Evolutionary conservation across 1,140 invertebrate species (phyloP).

Genomic region (Bombus turneri): DNA sequence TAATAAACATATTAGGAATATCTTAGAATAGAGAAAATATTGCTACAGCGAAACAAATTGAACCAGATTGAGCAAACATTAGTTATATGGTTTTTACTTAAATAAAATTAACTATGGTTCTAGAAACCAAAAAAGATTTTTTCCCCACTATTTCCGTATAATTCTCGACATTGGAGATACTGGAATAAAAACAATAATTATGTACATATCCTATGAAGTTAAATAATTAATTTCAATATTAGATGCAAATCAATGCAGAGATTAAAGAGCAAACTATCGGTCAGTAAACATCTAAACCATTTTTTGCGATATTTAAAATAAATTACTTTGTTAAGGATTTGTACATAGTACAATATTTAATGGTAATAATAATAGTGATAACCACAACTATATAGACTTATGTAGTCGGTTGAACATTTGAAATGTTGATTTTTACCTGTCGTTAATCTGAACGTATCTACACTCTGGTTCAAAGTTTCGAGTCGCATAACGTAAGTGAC

Average conservation of each 20-base stretch:
- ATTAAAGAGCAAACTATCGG: too few relatives aligned
- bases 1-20: neutral
- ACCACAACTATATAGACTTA: neutral
- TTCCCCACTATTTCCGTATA: neutral
- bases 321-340: neutral
- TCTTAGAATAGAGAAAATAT: neutral
- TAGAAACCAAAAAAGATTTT: neutral
- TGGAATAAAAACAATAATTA: too few relatives aligned
- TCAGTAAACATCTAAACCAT: too few relatives aligned
- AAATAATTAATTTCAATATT: neutral
- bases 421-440: constrained; percentile 41
- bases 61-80: neutral
- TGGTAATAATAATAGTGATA: neutral
- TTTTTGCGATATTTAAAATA: neutral
- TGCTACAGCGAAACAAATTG: neutral
- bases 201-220: neutral
- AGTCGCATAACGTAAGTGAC: constrained; percentile 28
- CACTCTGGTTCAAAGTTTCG: constrained; percentile 43
- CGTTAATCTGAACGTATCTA: constrained; percentile 19
- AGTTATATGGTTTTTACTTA: neutral
- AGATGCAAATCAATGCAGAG: neutral
- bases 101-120: neutral
- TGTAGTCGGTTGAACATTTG: neutral
- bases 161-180: neutral
- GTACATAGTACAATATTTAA: neutral